phyloP scores from a whole-genome alignment of 2,113 vertebrate species.

The Butorides virescens region DNA sequence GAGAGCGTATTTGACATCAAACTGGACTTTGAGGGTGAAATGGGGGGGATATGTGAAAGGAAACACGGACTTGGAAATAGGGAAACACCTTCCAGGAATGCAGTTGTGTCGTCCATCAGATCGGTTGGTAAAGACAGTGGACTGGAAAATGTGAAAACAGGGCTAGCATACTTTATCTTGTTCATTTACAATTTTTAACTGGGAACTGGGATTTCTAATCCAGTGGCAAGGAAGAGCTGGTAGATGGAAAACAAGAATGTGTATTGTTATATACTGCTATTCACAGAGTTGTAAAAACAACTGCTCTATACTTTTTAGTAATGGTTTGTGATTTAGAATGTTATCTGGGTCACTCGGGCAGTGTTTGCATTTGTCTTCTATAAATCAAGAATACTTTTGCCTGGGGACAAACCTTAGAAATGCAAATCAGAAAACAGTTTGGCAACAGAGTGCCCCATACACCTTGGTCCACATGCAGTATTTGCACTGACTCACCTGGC shows the following conservation, averaged over 20 bases:
- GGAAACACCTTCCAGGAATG: background rate
- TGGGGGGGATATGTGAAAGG: background rate
- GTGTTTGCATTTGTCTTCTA: background rate
- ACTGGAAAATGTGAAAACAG: background rate
- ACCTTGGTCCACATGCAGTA: rapidly evolving
- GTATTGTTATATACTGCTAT: background rate
- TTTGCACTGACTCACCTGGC: background rate
- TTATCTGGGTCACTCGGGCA: background rate
- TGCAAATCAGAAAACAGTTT: background rate
- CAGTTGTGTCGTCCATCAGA: rapidly evolving
- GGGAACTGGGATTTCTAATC: background rate
- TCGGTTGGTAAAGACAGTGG: background rate
- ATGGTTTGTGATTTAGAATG: background rate
- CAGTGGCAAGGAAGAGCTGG: background rate
- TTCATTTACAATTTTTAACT: background rate
- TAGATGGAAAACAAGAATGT: background rate
- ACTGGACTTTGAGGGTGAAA: background rate
- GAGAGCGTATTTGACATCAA: background rate
- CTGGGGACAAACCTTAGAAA: background rate
- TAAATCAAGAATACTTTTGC: background rate
- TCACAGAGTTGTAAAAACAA: background rate
- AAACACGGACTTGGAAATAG: background rate
- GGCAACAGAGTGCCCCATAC: background rate
- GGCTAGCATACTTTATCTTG: background rate
- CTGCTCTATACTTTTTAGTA: background rate